A percentile compares a stretch with the other conserved stretches of the same genome.
These are phyloP conservation scores for Onychomys torridus DNA, from an alignment of 2,797 vertebrate genomes.

Conservation along the genomic window DNA sequence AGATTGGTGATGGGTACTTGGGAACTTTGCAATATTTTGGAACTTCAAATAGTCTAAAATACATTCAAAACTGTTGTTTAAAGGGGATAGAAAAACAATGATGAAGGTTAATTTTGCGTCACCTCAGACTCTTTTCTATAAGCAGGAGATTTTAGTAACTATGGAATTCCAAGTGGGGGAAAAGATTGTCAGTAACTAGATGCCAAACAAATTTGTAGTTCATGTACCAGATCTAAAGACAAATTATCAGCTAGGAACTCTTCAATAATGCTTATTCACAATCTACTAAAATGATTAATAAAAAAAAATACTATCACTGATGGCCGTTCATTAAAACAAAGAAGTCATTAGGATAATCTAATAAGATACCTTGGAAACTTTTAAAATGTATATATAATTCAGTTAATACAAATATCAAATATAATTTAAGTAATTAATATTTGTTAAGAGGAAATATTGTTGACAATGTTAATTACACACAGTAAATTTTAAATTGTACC, in stretches of 20 bases:
- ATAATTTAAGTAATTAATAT: conserved; percentile 11
- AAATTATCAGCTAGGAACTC: background rate
- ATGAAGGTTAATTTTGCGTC: background rate
- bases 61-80: background rate
- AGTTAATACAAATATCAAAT: background rate
- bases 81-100: background rate
- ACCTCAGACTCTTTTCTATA: background rate
- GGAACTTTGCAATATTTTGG: conserved; percentile 18
- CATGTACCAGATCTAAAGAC: background rate
- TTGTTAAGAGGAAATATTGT: background rate
- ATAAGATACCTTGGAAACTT: background rate
- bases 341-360: background rate
- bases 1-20: background rate
- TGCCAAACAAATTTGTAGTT: background rate
- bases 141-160: background rate
- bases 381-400: background rate
- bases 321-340: background rate
- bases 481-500: conserved; percentile 8
- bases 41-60: conserved; percentile 25
- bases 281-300: background rate
- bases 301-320: background rate
- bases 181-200: background rate
- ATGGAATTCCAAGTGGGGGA: background rate
- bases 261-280: background rate
- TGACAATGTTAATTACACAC: background rate